phyloP scores from a whole-genome alignment of 30 jellyfish, hydroid and myxozoan genomes.

The Hydractinia symbiolongicarpus region DNA sequence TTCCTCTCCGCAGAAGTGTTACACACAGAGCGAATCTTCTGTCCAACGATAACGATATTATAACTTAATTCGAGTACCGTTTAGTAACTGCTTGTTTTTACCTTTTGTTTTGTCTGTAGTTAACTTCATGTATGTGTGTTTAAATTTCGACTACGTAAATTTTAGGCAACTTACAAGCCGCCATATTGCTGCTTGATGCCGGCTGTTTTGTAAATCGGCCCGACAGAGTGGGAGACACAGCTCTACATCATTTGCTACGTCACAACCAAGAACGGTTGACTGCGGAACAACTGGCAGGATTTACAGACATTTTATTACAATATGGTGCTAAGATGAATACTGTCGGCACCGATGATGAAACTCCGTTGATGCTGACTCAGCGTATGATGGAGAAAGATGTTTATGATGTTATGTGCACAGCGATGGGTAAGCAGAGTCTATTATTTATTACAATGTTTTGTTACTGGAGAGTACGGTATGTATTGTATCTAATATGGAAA shows the following conservation, averaged over 20 bases:
- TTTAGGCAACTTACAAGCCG: slow-evolving; percentile 44
- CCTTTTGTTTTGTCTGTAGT: too few species aligned
- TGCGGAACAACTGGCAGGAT: slow-evolving; percentile 28
- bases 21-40: too few species aligned
- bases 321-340: slow-evolving; percentile 52
- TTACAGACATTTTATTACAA: slow-evolving; percentile 48
- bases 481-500: too few species aligned
- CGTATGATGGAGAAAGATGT: slow-evolving; percentile 21
- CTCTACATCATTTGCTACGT: slow-evolving; percentile 47
- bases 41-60: too few species aligned
- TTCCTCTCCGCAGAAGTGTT: too few species aligned
- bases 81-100: too few species aligned
- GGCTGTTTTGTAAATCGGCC: slow-evolving; percentile 40
- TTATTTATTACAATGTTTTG: neutral
- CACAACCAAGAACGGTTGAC: slow-evolving; percentile 26
- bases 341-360: slow-evolving; percentile 36
- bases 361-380: slow-evolving; percentile 48
- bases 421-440: slow-evolving; percentile 40
- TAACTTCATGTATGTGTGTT: too few species aligned
- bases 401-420: slow-evolving; percentile 17
- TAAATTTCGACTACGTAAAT: neutral
- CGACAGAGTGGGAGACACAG: slow-evolving; percentile 44
- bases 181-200: slow-evolving; percentile 59
- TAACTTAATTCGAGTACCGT: too few species aligned
- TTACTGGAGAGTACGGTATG: neutral